Conservation (phyloP, 2,888 invertebrate species). For the Aleiodes leptofemur region DNA sequence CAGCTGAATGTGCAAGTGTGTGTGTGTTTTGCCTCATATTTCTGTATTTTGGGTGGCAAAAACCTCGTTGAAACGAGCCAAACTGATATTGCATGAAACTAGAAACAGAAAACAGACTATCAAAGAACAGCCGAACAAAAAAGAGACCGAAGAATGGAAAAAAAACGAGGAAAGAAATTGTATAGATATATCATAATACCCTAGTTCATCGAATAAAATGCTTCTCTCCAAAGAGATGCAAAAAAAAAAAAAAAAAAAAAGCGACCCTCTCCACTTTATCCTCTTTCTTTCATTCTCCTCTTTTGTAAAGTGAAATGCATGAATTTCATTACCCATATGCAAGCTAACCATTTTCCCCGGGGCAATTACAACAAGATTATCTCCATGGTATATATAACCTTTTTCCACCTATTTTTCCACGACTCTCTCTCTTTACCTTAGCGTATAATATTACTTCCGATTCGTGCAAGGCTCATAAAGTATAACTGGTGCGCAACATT, state of each 20-base stretch:
- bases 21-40: not conserved
- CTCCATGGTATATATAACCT: constrained; percentile 39
- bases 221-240: constrained; percentile 8
- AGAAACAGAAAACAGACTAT: constrained; percentile 26
- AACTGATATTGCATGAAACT: constrained; percentile 14
- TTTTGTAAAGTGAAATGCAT: constrained; percentile 39
- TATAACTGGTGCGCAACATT: constrained; percentile 43
- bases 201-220: constrained; percentile 24
- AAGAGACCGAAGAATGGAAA: not conserved
- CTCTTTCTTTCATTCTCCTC: constrained; percentile 17
- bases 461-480: constrained; percentile 42
- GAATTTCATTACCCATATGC: constrained; percentile 47
- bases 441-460: constrained; percentile 50
- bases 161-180: not conserved
- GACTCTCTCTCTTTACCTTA: constrained; percentile 31
- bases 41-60: constrained; percentile 1
- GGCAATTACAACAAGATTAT: constrained; percentile 50
- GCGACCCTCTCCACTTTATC: not conserved
- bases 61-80: not conserved
- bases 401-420: constrained; percentile 20
- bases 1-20: too few relatives aligned
- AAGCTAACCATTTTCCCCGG: constrained; percentile 43
- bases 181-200: constrained; percentile 18
- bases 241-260: not conserved
- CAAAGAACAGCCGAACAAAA: constrained; percentile 5